Evolutionary conservation across 2,113 vertebrate species (phyloP), one percentile per base, ranked within the genome.

Genomic region (Rhynchopsitta pachyrhyncha): DNA sequence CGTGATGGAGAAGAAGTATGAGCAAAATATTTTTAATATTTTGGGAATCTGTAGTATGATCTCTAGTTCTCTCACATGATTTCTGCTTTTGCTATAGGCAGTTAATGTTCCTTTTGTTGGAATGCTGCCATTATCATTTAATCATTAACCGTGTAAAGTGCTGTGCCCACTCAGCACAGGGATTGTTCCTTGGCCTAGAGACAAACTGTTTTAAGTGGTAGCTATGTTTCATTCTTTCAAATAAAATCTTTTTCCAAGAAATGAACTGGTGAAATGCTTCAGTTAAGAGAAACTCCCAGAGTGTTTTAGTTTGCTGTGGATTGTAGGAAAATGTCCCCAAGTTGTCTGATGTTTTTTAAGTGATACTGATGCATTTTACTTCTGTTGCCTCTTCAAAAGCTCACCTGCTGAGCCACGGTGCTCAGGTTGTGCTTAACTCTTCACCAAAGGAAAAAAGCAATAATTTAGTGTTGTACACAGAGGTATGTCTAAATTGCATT

Each of bases 41-140:
- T 88, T 44, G 19, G 57, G 52, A 88, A 88, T 78, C 76, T 35
- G 8, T 73, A 62, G 13, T 70, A 25, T 22, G 29, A 83, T 75
- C 39, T 86, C 29, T 27, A 28, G 29, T 69, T 75, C 28, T 59
- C 44, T 49, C 41, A 46, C 31, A 24, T n/a, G 62, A 52, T 47
- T 96, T 81, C 60, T 91, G 55, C 42, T 94, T 74, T 81, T 91
- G 46, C 66, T 50, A 8, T 59, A 68, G 84, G 80, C 64, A 47
- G 64, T 37, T 78, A 75, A 60, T 0, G 0, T 68, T 78, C 39
- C 66, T 88, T 81, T 67, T 86, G 80, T 42, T 97, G 94, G 93
- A 95, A 86, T 50, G 47, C 42, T 95, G 77, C 77, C 86, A 76
- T 93, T 86, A 84, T 68, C 33, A 79, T 92, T 84, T 95, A 91